These are phyloP conservation scores for Lamprologus tigripictilis DNA, from an alignment of 2,113 vertebrate genomes.

Conservation along the genomic window DNA sequence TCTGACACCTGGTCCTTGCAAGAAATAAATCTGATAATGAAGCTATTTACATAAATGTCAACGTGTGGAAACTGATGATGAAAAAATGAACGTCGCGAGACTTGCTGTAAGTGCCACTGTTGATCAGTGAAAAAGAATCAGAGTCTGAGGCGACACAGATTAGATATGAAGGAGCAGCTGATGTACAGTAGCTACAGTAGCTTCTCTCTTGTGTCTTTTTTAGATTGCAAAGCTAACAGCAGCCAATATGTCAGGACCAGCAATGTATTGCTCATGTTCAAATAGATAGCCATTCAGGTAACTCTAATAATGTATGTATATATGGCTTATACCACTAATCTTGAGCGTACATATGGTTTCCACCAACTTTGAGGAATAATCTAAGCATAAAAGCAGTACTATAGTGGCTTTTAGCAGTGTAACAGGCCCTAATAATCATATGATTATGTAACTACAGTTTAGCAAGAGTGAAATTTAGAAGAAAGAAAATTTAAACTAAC, in stretches of 20 bases:
- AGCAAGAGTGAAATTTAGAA: not conserved
- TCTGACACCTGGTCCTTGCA: not conserved
- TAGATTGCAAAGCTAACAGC: accelerated
- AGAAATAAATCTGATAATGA: slow-evolving; percentile 6
- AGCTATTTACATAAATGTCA: slow-evolving; percentile 9
- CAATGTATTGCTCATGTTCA: not conserved
- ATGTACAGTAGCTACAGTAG: not conserved
- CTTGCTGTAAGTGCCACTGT: not conserved
- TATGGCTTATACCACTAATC: not conserved
- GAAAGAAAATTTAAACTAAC: not conserved
- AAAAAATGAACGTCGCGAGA: not conserved
- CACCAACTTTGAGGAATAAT: not conserved
- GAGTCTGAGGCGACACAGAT: not conserved
- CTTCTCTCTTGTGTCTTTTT: not conserved
- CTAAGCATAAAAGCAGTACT: accelerated
- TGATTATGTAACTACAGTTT: not conserved
- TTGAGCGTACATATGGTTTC: not conserved
- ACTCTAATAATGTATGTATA: not conserved
- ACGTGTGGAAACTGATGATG: slow-evolving; percentile 1
- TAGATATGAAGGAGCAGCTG: slow-evolving; percentile 4
- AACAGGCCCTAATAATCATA: not conserved
- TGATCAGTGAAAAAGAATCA: slow-evolving; percentile 24
- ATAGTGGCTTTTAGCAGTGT: not conserved
- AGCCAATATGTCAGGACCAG: not conserved
- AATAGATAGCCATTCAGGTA: not conserved